These are phyloP conservation scores for Lithophane semibrunnea DNA, from an alignment of 2,888 invertebrate species.

Conservation along the genomic window DNA sequence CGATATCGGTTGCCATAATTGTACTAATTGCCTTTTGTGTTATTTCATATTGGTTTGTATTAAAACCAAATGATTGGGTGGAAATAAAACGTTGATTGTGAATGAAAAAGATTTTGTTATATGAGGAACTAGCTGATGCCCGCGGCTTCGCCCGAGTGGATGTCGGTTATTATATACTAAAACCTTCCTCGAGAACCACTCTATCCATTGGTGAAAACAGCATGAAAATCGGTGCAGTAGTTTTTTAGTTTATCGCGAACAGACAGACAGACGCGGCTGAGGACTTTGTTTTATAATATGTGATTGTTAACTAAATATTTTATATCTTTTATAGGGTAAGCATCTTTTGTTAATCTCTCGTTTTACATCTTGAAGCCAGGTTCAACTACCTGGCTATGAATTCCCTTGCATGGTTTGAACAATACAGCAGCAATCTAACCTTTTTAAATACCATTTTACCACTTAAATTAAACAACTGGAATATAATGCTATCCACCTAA, in stretches of 20 bases:
- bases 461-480: neutral
- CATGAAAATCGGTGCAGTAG: too few relatives aligned
- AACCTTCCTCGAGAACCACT: too few relatives aligned
- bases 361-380: neutral
- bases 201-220: too few relatives aligned
- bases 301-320: neutral
- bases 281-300: too few relatives aligned
- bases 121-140: neutral
- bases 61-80: slow-evolving; percentile 8
- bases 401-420: neutral
- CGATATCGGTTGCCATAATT: slow-evolving; percentile 23
- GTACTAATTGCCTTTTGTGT: slow-evolving; percentile 38
- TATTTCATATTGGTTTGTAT: slow-evolving; percentile 29
- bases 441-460: neutral
- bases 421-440: neutral
- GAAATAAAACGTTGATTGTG: neutral
- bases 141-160: too few relatives aligned
- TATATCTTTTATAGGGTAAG: too few relatives aligned
- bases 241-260: too few relatives aligned
- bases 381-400: neutral
- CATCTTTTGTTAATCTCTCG: neutral
- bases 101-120: neutral
- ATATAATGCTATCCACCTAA: neutral
- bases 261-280: too few relatives aligned
- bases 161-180: too few relatives aligned